These are phyloP conservation scores for Perca schrenkii DNA, from an alignment of 2,113 vertebrate species.

Conservation along the genomic window DNA sequence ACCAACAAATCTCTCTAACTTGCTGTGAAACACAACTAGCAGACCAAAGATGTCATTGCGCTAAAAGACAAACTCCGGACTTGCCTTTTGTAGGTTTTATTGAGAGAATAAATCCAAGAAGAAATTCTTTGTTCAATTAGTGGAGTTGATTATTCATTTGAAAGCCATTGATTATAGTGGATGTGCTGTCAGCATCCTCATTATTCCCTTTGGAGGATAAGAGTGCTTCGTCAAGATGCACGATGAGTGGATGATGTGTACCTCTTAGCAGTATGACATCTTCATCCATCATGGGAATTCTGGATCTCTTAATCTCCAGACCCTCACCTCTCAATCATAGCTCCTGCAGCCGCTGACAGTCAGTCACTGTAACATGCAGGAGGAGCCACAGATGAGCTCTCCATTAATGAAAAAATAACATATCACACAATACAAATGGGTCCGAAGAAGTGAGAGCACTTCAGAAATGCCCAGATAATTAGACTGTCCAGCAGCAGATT, in stretches of 20 bases:
- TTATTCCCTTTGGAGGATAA: conserved; percentile 79
- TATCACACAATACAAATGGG: conserved; percentile 86
- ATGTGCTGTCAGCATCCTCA: conserved; percentile 78
- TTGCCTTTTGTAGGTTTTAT: conserved; percentile 24
- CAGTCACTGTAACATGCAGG: conserved; percentile 85
- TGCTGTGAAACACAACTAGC: not conserved
- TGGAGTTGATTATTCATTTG: conserved; percentile 76
- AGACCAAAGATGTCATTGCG: not conserved
- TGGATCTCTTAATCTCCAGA: conserved; percentile 83
- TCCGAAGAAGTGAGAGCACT: conserved; percentile 87
- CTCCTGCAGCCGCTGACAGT: conserved; percentile 72
- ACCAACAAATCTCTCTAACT: not conserved
- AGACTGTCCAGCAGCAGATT: conserved; percentile 89
- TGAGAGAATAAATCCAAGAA: conserved; percentile 39
- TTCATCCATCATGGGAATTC: conserved; percentile 86
- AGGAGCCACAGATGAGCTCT: conserved; percentile 77
- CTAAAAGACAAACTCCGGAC: conserved; percentile 34
- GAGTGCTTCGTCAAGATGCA: conserved; percentile 77
- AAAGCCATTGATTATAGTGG: conserved; percentile 78
- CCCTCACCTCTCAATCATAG: conserved; percentile 79
- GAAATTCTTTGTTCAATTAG: conserved; percentile 80
- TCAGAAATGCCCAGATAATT: conserved; percentile 99
- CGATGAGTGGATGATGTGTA: conserved; percentile 80
- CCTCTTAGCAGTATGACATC: conserved; percentile 83
- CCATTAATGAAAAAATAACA: conserved; percentile 90